These are phyloP conservation scores for Condylostylus longicornis DNA, from an alignment of 1,140 invertebrate genomes.

Conservation along the genomic window DNA sequence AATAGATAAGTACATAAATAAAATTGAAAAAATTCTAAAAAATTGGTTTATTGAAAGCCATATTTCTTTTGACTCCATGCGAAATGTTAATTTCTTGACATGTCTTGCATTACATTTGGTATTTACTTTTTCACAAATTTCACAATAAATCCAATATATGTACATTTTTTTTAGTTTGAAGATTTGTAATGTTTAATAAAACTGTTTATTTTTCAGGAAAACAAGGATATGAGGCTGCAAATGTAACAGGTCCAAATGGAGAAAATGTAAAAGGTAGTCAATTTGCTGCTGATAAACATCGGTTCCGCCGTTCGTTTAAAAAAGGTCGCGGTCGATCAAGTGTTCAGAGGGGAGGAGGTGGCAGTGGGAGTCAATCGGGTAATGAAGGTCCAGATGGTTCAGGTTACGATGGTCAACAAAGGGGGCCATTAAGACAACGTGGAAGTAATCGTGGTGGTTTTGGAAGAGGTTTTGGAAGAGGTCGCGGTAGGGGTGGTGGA, in stretches of 20 bases:
- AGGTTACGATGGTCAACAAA: constrained; percentile 28
- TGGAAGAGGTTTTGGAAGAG: constrained; percentile 32
- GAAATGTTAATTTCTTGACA: no score
- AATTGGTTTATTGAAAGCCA: no score
- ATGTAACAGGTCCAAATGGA: constrained; percentile 89
- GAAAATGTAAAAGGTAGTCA: constrained; percentile 87
- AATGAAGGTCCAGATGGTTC: constrained; percentile 31
- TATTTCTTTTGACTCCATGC: no score
- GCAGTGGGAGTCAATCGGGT: constrained; percentile 19
- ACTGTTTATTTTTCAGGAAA: no score
- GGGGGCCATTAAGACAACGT: constrained; percentile 16
- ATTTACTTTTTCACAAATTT: no score
- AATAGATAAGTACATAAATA: no score
- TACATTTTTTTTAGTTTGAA: no score
- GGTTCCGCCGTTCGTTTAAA: constrained; percentile 39
- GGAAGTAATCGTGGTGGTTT: constrained; percentile 24
- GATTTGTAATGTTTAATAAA: no score
- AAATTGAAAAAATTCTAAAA: no score
- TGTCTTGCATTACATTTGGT: no score
- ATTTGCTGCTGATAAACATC: constrained; percentile 85
- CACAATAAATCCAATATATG: no score
- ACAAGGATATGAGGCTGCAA: constrained; percentile 94
- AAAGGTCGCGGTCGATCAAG: constrained; percentile 26
- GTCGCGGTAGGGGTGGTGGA: constrained; percentile 22
- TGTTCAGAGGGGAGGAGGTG: constrained; percentile 17